These are phyloP conservation scores for Odobenus rosmarus DNA, from an alignment of 2,113 vertebrate genomes.

Conservation along the genomic window DNA sequence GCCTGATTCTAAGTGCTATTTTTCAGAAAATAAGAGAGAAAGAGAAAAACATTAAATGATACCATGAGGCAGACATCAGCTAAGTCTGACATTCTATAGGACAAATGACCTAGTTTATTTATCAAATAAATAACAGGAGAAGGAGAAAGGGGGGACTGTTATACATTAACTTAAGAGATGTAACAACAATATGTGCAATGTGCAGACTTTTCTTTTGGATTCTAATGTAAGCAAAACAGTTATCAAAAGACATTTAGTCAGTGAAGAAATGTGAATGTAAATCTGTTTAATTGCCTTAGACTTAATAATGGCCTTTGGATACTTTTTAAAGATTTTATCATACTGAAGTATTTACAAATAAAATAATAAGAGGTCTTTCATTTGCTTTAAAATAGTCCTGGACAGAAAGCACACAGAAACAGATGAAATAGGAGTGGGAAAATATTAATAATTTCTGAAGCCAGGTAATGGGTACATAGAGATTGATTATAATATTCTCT, in stretches of 20 bases:
- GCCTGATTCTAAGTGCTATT: neutral
- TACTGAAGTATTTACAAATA: neutral
- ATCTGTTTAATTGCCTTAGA: neutral
- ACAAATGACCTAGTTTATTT: neutral
- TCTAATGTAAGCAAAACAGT: neutral
- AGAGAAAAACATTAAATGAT: neutral
- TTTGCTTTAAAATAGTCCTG: neutral
- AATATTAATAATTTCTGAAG: neutral
- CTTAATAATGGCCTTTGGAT: neutral
- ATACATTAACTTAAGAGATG: neutral
- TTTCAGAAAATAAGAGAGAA: slow-evolving; percentile 5
- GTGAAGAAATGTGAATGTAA: neutral
- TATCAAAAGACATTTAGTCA: slow-evolving; percentile 12
- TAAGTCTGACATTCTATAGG: neutral
- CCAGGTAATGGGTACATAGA: neutral
- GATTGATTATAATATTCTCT: neutral
- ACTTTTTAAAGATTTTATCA: neutral
- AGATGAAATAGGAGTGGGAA: neutral
- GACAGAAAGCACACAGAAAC: neutral
- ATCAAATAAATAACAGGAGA: slow-evolving; percentile 15
- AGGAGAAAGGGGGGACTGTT: neutral
- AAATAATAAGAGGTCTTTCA: neutral
- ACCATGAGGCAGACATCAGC: neutral
- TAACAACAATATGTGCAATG: neutral
- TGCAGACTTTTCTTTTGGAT: neutral